Percentiles rank a stretch among this genome's conserved stretches.
Evolutionary conservation across 2,888 invertebrate species (phyloP).

Genomic region (Cylloceria caligata): DNA sequence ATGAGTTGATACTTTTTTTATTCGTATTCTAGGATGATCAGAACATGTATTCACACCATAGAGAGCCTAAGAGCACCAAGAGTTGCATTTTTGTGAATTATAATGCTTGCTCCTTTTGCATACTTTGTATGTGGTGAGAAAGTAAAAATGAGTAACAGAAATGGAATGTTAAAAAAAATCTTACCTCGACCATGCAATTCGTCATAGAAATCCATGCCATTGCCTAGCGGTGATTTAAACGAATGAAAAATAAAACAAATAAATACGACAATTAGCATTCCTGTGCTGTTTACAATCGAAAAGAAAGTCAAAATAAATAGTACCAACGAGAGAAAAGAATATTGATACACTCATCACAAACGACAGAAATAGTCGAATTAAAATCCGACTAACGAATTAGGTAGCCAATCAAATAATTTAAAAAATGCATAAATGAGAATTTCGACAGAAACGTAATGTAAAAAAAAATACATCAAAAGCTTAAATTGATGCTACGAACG

Average conservation of each 20-base stretch:
- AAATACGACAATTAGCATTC: conserved; percentile 71
- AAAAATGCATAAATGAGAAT: conserved; percentile 12
- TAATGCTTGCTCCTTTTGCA: no score
- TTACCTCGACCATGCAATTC: conserved; percentile 82
- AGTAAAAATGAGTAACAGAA: not conserved
- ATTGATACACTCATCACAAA: not conserved
- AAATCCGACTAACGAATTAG: not conserved
- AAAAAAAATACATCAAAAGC: conserved; percentile 32
- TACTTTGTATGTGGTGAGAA: no score
- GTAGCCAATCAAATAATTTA: conserved; percentile 27
- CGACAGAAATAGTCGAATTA: not conserved
- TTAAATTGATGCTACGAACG: not conserved
- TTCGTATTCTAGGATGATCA: no score
- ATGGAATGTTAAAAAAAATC: conserved; percentile 47
- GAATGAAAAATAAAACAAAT: conserved; percentile 74
- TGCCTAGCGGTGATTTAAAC: conserved; percentile 74
- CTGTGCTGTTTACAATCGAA: conserved; percentile 74
- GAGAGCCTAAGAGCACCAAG: no score
- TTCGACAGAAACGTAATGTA: conserved; percentile 3
- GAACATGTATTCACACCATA: no score
- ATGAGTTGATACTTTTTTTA: no score
- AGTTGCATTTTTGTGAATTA: no score
- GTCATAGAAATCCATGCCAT: conserved; percentile 83
- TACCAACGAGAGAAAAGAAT: not conserved
- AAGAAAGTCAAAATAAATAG: conserved; percentile 67